Evolutionary conservation across 2,888 invertebrate species (phyloP).

Genomic region (Trachelus tabidus): DNA sequence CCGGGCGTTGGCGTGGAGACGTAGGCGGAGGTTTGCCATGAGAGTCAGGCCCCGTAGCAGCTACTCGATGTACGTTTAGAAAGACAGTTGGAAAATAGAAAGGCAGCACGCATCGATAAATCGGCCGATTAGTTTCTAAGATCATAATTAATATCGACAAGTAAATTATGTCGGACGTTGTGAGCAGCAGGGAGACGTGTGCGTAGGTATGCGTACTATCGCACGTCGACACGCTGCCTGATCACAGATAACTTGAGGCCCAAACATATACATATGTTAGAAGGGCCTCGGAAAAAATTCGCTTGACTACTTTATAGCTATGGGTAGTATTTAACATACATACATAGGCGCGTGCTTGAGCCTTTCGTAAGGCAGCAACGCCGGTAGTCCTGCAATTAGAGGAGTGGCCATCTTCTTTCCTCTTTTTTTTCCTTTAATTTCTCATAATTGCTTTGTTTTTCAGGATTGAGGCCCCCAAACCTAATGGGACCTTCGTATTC

Average conservation of each 20-base stretch:
- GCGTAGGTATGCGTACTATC: background rate
- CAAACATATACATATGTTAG: background rate
- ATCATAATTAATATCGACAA: slow-evolving; percentile 48
- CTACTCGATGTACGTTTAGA: slow-evolving; percentile 25
- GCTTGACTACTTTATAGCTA: background rate
- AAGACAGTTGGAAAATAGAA: slow-evolving; percentile 24
- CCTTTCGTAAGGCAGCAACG: background rate
- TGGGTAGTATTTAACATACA: background rate
- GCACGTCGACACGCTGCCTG: background rate
- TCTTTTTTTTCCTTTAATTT: background rate
- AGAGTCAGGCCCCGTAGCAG: background rate
- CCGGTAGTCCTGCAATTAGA: background rate
- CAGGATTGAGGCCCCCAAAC: background rate
- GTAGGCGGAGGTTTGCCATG: background rate
- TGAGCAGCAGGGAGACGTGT: background rate
- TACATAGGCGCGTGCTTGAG: background rate
- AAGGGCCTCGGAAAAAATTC: background rate
- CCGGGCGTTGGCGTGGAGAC: background rate
- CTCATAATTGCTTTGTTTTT: background rate
- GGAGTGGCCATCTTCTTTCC: background rate
- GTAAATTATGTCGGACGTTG: slow-evolving; percentile 29
- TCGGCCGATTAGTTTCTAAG: slow-evolving; percentile 41
- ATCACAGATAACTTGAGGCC: background rate
- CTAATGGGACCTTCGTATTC: background rate
- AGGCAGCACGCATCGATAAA: slow-evolving; percentile 34